A percentile compares a stretch with the other conserved stretches of the same genome.
Conservation (phyloP, 1,140 invertebrate genomes). For the Heliconius melpomene region DNA sequence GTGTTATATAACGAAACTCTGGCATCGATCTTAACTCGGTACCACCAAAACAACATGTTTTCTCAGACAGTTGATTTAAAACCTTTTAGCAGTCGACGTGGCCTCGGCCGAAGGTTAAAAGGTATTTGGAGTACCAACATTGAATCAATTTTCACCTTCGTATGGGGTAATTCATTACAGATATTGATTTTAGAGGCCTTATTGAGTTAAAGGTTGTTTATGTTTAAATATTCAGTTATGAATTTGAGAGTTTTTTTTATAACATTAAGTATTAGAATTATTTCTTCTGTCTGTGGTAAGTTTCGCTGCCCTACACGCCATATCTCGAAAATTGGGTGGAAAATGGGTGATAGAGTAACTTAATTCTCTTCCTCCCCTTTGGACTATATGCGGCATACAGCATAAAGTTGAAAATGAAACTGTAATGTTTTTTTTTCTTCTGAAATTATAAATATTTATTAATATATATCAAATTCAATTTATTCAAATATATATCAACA, state of each 20-base stretch:
- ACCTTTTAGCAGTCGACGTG: slow-evolving; percentile 18
- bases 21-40: neutral
- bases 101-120: slow-evolving; percentile 17
- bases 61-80: slow-evolving; percentile 20
- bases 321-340: no score
- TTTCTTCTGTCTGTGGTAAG: neutral
- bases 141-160: slow-evolving; percentile 2
- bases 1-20: neutral
- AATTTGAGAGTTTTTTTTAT: neutral
- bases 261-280: neutral
- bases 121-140: slow-evolving; percentile 12
- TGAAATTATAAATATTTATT: no score
- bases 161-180: neutral
- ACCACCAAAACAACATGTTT: slow-evolving; percentile 13
- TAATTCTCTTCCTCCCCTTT: no score
- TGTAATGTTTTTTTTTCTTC: no score
- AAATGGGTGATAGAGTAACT: no score
- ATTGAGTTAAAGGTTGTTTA: neutral
- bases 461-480: no score
- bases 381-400: no score
- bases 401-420: no score
- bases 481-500: neutral
- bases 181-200: neutral
- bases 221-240: neutral
- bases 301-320: no score